phyloP scores from a whole-genome alignment of 2,113 vertebrate genomes.

The Microcebus griseorufus region DNA sequence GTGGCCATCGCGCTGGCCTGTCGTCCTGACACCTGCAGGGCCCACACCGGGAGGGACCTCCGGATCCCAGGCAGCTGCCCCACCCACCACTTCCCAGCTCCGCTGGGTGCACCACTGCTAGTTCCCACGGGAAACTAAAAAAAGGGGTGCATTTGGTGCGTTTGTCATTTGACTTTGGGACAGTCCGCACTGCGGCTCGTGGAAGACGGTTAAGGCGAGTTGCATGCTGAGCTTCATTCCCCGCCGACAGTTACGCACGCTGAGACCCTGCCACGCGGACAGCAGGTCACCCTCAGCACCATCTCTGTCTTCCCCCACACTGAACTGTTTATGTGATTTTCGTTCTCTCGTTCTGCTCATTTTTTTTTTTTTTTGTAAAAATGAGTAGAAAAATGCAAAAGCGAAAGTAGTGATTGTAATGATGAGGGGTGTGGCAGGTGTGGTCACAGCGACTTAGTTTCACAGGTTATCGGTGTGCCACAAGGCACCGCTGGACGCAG shows the following conservation, averaged over 20 bases:
- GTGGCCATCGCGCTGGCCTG: fast-evolving
- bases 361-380: not conserved
- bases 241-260: not conserved
- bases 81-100: fast-evolving
- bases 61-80: not conserved
- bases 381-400: not conserved
- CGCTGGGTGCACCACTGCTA: fast-evolving
- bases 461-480: not conserved
- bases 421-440: not conserved
- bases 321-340: not conserved
- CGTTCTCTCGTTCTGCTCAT: not conserved
- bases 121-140: not conserved
- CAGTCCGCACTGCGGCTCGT: fast-evolving
- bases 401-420: not conserved
- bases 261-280: not conserved
- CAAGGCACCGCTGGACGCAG: not conserved
- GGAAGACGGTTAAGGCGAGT: not conserved
- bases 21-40: not conserved
- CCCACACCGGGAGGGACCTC: fast-evolving
- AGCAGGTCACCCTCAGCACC: not conserved
- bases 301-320: not conserved
- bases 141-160: not conserved
- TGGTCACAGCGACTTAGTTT: not conserved
- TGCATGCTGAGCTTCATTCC: fast-evolving
- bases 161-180: not conserved